A percentile compares a stretch with the other conserved stretches of the same genome.
These are phyloP conservation scores for Lineus longissimus DNA, from an alignment of 1,140 invertebrate species.

Conservation along the genomic window DNA sequence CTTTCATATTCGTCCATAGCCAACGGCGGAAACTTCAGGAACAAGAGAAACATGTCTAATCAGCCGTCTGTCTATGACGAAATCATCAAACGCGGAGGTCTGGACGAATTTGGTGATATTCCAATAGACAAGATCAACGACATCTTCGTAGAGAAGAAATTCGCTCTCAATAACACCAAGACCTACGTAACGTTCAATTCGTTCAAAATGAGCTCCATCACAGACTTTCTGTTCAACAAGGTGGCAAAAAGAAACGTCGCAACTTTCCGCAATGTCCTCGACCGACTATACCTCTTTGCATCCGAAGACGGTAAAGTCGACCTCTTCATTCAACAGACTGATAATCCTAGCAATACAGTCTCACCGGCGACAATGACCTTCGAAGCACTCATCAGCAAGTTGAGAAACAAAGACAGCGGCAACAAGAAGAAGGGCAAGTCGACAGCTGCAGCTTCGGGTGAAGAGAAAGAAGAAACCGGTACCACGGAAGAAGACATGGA, in stretches of 20 bases:
- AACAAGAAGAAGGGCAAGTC: background rate
- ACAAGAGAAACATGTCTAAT: background rate
- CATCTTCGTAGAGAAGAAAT: constrained; percentile 4
- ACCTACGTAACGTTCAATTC: constrained; percentile 5
- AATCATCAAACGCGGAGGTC: background rate
- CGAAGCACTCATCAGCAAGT: background rate
- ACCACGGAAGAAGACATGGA: background rate
- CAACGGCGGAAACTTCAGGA: constrained; percentile 3
- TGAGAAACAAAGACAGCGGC: background rate
- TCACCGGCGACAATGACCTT: background rate
- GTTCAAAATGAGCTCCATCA: constrained; percentile 1
- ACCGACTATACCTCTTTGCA: constrained; percentile 1
- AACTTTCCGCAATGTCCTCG: background rate
- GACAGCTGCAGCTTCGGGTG: background rate
- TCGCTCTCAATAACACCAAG: constrained; percentile 2
- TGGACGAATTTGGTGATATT: constrained; percentile 7
- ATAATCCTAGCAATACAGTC: background rate
- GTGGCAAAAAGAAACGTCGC: constrained; percentile 1
- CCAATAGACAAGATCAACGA: constrained; percentile 6
- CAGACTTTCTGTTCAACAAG: constrained; percentile 2
- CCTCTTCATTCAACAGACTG: background rate
- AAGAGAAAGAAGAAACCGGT: background rate
- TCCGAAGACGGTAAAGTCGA: constrained; percentile 5
- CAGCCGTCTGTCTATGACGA: background rate
- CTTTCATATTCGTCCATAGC: background rate